Conservation (phyloP, 2,888 invertebrate genomes). For the Elaeidobius kamerunicus region DNA sequence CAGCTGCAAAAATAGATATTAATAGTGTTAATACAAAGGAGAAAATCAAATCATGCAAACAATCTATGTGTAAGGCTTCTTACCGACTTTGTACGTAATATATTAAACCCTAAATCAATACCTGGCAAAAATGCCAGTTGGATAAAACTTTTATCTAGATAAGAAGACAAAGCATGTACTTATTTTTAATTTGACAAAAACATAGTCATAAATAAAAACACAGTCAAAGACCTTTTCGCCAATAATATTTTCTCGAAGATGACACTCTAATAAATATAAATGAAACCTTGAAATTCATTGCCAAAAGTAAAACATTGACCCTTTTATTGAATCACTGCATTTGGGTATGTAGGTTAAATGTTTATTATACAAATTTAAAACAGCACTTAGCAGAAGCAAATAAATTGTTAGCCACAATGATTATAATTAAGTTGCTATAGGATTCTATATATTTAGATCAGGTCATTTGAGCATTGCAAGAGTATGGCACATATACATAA, state of each 20-base stretch:
- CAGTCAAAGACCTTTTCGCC: slow-evolving; percentile 14
- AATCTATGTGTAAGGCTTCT: slow-evolving; percentile 23
- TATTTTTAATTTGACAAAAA: slow-evolving; percentile 7
- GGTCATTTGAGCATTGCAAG: too few species aligned
- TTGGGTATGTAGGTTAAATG: slow-evolving; percentile 29
- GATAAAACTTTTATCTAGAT: slow-evolving; percentile 21
- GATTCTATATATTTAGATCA: too few species aligned
- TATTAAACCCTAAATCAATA: slow-evolving; percentile 30
- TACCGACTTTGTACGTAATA: slow-evolving; percentile 13
- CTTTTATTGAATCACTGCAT: slow-evolving; percentile 18
- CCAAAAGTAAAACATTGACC: slow-evolving; percentile 10
- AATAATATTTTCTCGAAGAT: too few species aligned
- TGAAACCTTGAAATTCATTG: slow-evolving; percentile 20
- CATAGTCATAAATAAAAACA: slow-evolving; percentile 3
- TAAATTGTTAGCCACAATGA: not conserved
- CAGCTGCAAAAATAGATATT: slow-evolving; percentile 30
- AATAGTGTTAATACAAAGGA: slow-evolving; percentile 19
- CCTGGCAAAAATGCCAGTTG: not conserved
- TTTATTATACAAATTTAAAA: slow-evolving; percentile 5
- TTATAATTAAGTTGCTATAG: too few species aligned
- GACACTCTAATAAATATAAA: too few species aligned
- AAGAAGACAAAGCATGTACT: slow-evolving; percentile 10
- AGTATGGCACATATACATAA: too few species aligned
- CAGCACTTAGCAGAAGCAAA: not conserved
- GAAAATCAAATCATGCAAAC: slow-evolving; percentile 21